These are phyloP conservation scores for Arvicanthis niloticus DNA, from an alignment of 2,113 vertebrate genomes.

Conservation along the genomic window DNA sequence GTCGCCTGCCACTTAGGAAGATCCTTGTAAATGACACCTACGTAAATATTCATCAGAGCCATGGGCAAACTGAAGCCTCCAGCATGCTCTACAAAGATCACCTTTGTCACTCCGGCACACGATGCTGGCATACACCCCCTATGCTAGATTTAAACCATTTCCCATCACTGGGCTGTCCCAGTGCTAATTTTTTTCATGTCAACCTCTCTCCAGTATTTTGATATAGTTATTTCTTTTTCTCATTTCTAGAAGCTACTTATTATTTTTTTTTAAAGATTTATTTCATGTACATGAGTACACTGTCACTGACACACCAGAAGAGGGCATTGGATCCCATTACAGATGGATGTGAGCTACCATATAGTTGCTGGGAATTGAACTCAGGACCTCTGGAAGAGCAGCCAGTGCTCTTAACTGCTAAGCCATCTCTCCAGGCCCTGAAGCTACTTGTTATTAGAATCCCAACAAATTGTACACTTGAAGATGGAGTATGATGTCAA, in stretches of 20 bases:
- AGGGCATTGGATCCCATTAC: too few relatives aligned
- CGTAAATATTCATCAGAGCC: fast-evolving
- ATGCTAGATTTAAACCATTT: not conserved
- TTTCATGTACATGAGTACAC: too few relatives aligned
- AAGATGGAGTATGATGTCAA: not conserved
- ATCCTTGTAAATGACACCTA: fast-evolving
- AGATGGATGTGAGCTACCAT: too few relatives aligned
- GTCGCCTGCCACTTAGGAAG: not conserved
- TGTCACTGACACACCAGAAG: too few relatives aligned
- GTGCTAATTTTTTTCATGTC: not conserved
- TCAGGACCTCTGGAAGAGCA: too few relatives aligned
- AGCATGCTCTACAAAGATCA: not conserved
- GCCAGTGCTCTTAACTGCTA: too few relatives aligned
- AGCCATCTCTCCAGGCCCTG: too few relatives aligned
- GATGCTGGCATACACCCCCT: fast-evolving
- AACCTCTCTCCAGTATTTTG: not conserved
- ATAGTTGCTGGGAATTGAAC: too few relatives aligned
- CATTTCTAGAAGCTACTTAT: not conserved
- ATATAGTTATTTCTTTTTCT: not conserved
- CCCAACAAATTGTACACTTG: not conserved
- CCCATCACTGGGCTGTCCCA: not conserved
- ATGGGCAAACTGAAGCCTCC: not conserved
- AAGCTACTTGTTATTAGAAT: not conserved
- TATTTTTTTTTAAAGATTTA: too few relatives aligned
- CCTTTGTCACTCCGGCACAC: too few relatives aligned